Conservation (phyloP, 2,797 vertebrate species). For the Anisognathus igniventris region DNA sequence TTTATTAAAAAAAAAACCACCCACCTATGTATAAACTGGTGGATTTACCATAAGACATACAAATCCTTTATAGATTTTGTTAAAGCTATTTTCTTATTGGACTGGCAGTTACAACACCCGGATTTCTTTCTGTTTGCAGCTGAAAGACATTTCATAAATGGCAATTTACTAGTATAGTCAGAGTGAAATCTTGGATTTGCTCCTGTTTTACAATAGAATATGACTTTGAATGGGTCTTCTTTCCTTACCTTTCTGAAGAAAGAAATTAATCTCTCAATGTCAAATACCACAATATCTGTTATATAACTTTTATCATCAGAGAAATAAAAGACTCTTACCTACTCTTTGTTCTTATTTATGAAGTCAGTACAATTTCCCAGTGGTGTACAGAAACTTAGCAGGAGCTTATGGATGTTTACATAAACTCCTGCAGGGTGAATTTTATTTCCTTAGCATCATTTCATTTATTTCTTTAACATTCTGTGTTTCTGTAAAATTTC, state of each 20-base stretch:
- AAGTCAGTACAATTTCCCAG: background rate
- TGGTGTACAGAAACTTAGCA: background rate
- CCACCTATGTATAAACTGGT: fast-evolving
- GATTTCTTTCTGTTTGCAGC: background rate
- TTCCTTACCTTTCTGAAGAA: background rate
- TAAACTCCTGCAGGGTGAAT: background rate
- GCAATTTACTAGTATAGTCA: background rate
- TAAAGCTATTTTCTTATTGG: background rate
- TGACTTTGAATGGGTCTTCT: background rate
- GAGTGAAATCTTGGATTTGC: background rate
- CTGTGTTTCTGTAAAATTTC: background rate
- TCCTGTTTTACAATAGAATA: background rate
- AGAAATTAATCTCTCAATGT: background rate
- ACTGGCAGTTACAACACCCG: background rate
- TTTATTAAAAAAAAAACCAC: too few relatives aligned
- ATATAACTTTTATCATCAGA: background rate
- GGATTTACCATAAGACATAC: background rate
- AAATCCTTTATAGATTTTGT: background rate
- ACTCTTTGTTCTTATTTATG: background rate
- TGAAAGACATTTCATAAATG: background rate
- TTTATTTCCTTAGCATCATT: background rate
- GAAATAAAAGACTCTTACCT: background rate
- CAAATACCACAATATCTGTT: background rate
- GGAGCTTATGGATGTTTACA: background rate
- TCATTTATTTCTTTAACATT: background rate